phyloP scores from a whole-genome alignment of 2,113 vertebrate species.

The Trichomycterus rosablanca region DNA sequence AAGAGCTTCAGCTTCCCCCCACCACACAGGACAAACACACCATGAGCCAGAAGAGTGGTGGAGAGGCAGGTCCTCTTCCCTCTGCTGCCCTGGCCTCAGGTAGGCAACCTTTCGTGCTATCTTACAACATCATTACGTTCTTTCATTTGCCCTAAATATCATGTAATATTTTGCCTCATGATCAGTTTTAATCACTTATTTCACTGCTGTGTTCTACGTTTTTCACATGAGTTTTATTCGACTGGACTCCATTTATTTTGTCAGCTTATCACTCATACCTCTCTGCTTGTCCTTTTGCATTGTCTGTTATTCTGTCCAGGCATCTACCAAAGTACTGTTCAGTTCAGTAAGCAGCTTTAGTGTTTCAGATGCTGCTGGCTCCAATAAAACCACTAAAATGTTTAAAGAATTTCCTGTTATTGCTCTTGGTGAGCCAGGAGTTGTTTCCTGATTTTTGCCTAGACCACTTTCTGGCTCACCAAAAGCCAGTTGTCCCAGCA shows the following conservation, averaged over 20 bases:
- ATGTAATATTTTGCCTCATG: constrained; percentile 16
- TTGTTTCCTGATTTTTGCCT: constrained; percentile 33
- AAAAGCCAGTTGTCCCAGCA: constrained; percentile 21
- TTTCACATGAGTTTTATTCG: background rate
- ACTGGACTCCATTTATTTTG: background rate
- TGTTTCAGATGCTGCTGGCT: background rate
- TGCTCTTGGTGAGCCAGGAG: constrained; percentile 25
- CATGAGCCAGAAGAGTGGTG: constrained; percentile 98
- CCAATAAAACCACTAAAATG: constrained; percentile 29
- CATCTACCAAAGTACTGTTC: background rate
- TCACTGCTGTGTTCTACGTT: background rate
- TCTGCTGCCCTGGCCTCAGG: constrained; percentile 91
- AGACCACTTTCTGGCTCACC: constrained; percentile 19
- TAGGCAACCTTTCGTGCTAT: constrained; percentile 63
- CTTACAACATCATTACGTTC: constrained; percentile 35
- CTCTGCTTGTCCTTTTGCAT: constrained; percentile 10
- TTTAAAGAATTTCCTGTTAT: constrained; percentile 42
- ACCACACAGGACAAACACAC: constrained; percentile 80
- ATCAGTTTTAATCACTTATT: constrained; percentile 4
- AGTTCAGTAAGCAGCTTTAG: background rate
- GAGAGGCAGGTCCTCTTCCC: constrained; percentile 90
- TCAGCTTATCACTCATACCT: background rate
- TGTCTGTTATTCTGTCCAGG: background rate
- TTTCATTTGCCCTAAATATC: constrained; percentile 6
- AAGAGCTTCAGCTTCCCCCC: constrained; percentile 94